phyloP scores from a whole-genome alignment of 1,140 invertebrate genomes.

The Drosophila sturtevanti region DNA sequence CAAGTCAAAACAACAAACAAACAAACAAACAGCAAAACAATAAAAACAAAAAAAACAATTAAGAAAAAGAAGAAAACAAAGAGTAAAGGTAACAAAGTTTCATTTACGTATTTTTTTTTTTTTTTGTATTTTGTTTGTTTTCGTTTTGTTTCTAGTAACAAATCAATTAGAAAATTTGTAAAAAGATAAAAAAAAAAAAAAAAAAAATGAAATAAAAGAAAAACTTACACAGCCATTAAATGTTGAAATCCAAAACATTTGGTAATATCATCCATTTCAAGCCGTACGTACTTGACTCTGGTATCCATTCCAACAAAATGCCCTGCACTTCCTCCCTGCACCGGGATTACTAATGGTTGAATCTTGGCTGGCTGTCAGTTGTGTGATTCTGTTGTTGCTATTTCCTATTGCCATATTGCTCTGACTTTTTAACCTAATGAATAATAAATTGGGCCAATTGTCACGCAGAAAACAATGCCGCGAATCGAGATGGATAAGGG shows the following conservation, averaged over 20 bases:
- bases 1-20: not conserved
- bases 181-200: slow-evolving; percentile 24
- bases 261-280: slow-evolving; percentile 28
- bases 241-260: slow-evolving; percentile 36
- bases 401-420: slow-evolving; percentile 28
- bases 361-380: slow-evolving; percentile 76
- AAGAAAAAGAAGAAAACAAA: too few relatives aligned
- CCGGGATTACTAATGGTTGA: slow-evolving; percentile 60
- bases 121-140: not conserved
- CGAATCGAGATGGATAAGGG: slow-evolving; percentile 61
- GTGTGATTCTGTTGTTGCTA: slow-evolving; percentile 37
- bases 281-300: not conserved
- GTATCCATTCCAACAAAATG: slow-evolving; percentile 13
- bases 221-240: slow-evolving; percentile 37
- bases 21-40: slow-evolving; percentile 24
- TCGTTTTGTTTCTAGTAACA: slow-evolving; percentile 23
- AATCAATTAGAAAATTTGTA: slow-evolving; percentile 66
- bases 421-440: slow-evolving; percentile 80
- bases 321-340: slow-evolving; percentile 30
- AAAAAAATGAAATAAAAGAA: slow-evolving; percentile 30
- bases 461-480: slow-evolving; percentile 74
- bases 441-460: slow-evolving; percentile 79
- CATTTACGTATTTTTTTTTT: slow-evolving; percentile 8
- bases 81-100: slow-evolving; percentile 34
- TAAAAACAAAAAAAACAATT: not conserved